Conservation (phyloP, 2,888 invertebrate genomes). For the Lasioglossum lativentre region DNA sequence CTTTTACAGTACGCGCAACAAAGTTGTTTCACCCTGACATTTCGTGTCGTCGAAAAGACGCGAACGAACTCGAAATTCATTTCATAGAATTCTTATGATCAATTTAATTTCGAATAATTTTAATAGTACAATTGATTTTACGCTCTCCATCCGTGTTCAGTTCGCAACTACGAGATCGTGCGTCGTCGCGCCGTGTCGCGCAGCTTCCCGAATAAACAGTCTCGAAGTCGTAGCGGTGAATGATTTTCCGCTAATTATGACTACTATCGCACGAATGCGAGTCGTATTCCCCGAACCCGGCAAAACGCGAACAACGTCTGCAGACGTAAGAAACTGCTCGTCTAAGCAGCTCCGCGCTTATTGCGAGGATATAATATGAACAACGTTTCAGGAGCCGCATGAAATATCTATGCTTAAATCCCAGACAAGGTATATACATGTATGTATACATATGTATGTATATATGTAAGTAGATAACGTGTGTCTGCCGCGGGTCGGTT, state of each 20-base stretch:
- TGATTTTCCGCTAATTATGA: not conserved
- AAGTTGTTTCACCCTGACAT: not conserved
- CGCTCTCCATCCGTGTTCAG: not conserved
- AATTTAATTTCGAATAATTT: too few species aligned
- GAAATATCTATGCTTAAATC: constrained; percentile 36
- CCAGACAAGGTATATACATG: constrained; percentile 21
- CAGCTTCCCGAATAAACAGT: not conserved
- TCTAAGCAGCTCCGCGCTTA: constrained; percentile 3
- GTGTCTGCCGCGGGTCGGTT: constrained; percentile 8
- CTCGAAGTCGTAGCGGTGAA: not conserved
- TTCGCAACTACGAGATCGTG: not conserved
- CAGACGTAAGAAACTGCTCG: constrained; percentile 2
- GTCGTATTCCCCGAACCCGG: not conserved
- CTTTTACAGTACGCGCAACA: not conserved
- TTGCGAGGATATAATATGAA: constrained; percentile 15
- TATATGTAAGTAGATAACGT: not conserved
- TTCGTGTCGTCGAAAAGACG: not conserved
- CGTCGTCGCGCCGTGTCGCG: not conserved
- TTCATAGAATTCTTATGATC: too few species aligned
- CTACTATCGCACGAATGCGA: not conserved
- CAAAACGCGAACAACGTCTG: not conserved
- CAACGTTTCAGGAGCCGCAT: constrained; percentile 10
- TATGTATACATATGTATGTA: too few species aligned
- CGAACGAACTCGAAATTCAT: too few species aligned
- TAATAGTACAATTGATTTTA: too few species aligned